These are phyloP conservation scores for Taeniopygia guttata DNA, from an alignment of 2,797 vertebrate species.

Conservation along the genomic window DNA sequence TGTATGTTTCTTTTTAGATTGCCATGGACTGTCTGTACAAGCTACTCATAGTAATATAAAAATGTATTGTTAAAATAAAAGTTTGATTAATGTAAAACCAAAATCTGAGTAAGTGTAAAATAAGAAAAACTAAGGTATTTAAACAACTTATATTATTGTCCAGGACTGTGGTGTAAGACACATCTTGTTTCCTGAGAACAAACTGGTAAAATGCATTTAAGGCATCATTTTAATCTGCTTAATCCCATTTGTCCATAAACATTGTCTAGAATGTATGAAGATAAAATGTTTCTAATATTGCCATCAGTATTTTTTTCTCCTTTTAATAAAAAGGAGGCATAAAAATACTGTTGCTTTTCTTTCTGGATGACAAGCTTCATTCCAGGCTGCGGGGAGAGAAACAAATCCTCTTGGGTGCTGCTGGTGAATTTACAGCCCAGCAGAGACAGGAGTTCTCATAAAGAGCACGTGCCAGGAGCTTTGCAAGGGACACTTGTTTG, in stretches of 20 bases:
- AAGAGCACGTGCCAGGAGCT: neutral
- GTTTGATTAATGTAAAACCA: neutral
- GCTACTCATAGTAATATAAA: neutral
- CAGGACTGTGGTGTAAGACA: neutral
- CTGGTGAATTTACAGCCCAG: neutral
- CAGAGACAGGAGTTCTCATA: neutral
- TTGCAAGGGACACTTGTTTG: neutral
- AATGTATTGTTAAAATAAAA: neutral
- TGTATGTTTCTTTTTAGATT: neutral
- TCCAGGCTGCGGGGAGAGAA: neutral
- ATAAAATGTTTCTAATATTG: neutral
- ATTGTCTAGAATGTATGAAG: neutral
- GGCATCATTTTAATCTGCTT: constrained; percentile 36
- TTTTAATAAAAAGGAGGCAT: neutral
- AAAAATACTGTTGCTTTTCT: neutral
- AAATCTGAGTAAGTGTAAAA: neutral
- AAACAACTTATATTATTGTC: neutral
- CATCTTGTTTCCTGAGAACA: constrained; percentile 29
- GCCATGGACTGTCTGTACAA: neutral
- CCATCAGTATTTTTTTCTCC: neutral
- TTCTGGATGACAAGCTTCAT: neutral
- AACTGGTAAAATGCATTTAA: constrained; percentile 38
- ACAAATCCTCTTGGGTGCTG: neutral
- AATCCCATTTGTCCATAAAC: neutral
- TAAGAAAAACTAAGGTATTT: neutral